Conservation (phyloP, 2,113 vertebrate species). For the Recurvirostra avosetta region DNA sequence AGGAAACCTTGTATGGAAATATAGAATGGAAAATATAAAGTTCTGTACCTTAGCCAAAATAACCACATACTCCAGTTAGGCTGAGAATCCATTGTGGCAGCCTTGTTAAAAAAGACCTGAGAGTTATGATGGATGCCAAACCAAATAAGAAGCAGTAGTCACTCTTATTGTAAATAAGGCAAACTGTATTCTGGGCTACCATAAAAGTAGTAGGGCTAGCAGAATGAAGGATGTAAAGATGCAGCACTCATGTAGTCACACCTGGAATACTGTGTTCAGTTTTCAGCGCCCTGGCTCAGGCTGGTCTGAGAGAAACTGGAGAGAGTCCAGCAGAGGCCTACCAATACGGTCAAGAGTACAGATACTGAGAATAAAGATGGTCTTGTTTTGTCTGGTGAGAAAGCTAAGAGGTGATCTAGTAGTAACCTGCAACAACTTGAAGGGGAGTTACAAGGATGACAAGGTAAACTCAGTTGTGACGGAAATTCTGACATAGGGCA, state of each 20-base stretch:
- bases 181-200: neutral
- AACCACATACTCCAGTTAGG: neutral
- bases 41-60: neutral
- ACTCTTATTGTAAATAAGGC: neutral
- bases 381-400: too few species aligned
- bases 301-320: too few species aligned
- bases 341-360: too few species aligned
- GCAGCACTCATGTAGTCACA: neutral
- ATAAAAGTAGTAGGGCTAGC: neutral
- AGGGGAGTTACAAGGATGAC: too few species aligned
- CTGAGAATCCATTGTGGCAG: neutral
- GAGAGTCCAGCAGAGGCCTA: too few species aligned
- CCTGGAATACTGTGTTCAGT: too few species aligned
- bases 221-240: neutral
- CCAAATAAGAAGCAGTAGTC: neutral
- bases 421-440: too few species aligned
- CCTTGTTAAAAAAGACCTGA: neutral
- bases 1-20: neutral
- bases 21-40: neutral
- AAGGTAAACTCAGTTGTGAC: too few species aligned
- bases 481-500: too few species aligned
- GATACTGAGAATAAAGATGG: too few species aligned
- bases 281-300: too few species aligned
- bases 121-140: neutral
- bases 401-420: too few species aligned